A percentile compares a stretch with the other conserved stretches of the same genome.
These are phyloP conservation scores for Verasper variegatus DNA, from an alignment of 2,113 vertebrate species.

Conservation along the genomic window DNA sequence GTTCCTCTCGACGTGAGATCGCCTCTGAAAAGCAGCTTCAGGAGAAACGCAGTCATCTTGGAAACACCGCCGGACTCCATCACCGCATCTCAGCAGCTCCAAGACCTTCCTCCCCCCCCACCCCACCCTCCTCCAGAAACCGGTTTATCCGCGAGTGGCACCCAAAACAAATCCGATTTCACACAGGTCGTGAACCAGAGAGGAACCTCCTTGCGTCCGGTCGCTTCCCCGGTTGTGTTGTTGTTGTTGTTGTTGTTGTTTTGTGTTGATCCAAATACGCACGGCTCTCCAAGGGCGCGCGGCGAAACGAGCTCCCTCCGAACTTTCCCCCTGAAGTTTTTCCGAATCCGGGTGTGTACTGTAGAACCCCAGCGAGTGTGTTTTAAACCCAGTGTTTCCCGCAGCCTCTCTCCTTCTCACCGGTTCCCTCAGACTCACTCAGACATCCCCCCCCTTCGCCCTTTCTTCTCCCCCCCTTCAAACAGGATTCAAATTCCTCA, in stretches of 20 bases:
- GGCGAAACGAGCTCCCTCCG: neutral
- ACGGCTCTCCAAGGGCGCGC: neutral
- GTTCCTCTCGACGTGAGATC: neutral
- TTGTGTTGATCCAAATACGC: conserved; percentile 14
- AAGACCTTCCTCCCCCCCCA: conserved; percentile 8
- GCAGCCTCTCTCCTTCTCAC: conserved; percentile 40
- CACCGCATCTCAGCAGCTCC: conserved; percentile 63
- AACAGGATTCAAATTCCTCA: conserved; percentile 82
- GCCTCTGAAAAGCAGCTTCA: conserved; percentile 15
- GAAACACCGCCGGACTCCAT: conserved; percentile 48
- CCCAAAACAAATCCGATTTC: too few species aligned
- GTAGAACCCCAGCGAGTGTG: conserved; percentile 1
- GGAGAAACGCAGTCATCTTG: conserved; percentile 21
- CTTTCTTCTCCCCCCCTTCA: conserved; percentile 52
- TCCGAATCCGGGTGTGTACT: conserved; percentile 38
- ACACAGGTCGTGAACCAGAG: neutral
- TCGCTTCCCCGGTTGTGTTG: neutral
- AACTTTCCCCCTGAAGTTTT: neutral
- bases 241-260: conserved; percentile 39
- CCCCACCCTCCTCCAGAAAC: neutral
- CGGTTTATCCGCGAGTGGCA: neutral
- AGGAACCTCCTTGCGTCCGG: neutral
- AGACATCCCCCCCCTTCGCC: conserved; percentile 49
- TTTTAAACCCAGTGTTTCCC: conserved; percentile 49
- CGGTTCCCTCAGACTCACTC: conserved; percentile 47